A percentile compares a stretch with the other conserved stretches of the same genome.
Conservation (phyloP, 53 echinoderm and acorn worm species). For the Henricia sp. region DNA sequence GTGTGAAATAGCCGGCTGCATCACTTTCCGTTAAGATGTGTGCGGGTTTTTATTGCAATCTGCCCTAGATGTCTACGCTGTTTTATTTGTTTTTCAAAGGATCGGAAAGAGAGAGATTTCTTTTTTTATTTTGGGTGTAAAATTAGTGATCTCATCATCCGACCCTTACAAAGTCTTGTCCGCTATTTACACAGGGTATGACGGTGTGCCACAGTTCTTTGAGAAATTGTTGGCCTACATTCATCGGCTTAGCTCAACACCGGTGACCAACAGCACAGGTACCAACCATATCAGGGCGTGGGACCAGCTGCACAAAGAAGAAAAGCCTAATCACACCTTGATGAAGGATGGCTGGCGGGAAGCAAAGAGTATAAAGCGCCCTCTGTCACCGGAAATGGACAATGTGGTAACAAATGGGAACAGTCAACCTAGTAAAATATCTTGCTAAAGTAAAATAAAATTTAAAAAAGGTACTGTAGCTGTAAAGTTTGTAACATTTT, state of each 20-base stretch:
- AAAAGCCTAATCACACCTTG: constrained; percentile 20
- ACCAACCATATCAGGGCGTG: constrained; percentile 6
- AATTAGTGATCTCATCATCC: background rate
- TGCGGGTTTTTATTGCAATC: too few species aligned
- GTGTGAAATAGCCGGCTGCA: too few species aligned
- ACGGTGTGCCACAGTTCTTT: constrained; percentile 85
- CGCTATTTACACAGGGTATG: constrained; percentile 67
- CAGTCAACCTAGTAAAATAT: constrained; percentile 36
- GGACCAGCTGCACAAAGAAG: background rate
- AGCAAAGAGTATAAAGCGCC: constrained; percentile 21
- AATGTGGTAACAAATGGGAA: constrained; percentile 39
- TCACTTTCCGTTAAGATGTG: too few species aligned
- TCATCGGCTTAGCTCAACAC: constrained; percentile 40
- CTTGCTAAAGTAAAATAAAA: constrained; percentile 17
- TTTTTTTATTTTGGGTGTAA: too few species aligned
- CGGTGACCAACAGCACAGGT: constrained; percentile 22
- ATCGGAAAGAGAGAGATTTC: too few species aligned
- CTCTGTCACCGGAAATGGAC: constrained; percentile 9
- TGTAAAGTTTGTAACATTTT: constrained; percentile 6
- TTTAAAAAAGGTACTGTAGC: background rate
- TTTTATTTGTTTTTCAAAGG: too few species aligned
- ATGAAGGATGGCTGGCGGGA: constrained; percentile 23
- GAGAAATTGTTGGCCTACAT: constrained; percentile 73
- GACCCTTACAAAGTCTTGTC: background rate
- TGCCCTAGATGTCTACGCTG: too few species aligned